Conservation (phyloP, 2,113 vertebrate genomes). For the Ellobius talpinus region DNA sequence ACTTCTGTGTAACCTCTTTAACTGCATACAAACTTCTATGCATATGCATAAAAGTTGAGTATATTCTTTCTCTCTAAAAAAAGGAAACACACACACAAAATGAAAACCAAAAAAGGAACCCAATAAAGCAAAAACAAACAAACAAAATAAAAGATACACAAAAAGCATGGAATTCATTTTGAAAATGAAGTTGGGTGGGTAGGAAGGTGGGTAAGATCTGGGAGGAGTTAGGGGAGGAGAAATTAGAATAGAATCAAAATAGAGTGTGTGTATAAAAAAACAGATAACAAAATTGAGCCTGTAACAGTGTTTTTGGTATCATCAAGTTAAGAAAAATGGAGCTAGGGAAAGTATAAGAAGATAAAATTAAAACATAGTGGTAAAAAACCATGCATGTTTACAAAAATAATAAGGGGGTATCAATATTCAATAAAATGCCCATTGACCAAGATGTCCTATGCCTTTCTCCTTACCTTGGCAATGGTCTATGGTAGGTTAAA, state of each 20-base stretch:
- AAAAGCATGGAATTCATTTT: neutral
- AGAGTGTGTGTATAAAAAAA: neutral
- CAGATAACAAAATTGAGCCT: neutral
- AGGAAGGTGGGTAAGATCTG: neutral
- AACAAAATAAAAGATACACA: neutral
- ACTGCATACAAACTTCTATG: neutral
- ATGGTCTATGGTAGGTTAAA: neutral
- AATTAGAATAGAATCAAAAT: neutral
- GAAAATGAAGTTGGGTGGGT: neutral
- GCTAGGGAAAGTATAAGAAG: neutral
- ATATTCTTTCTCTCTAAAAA: neutral
- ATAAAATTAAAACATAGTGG: slow-evolving; percentile 6
- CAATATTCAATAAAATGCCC: neutral
- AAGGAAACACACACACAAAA: neutral
- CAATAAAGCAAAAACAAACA: neutral
- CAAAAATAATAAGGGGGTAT: neutral
- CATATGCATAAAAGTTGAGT: neutral
- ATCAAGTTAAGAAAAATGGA: slow-evolving; percentile 23
- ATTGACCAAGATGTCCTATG: neutral
- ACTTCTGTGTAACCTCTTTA: neutral
- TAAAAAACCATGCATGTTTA: slow-evolving; percentile 38
- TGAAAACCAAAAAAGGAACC: neutral
- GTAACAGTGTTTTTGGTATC: slow-evolving; percentile 26
- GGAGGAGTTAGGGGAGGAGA: neutral
- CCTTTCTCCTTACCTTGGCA: neutral